phyloP scores from a whole-genome alignment of 2,113 vertebrate genomes.

The Microtus oregoni region DNA sequence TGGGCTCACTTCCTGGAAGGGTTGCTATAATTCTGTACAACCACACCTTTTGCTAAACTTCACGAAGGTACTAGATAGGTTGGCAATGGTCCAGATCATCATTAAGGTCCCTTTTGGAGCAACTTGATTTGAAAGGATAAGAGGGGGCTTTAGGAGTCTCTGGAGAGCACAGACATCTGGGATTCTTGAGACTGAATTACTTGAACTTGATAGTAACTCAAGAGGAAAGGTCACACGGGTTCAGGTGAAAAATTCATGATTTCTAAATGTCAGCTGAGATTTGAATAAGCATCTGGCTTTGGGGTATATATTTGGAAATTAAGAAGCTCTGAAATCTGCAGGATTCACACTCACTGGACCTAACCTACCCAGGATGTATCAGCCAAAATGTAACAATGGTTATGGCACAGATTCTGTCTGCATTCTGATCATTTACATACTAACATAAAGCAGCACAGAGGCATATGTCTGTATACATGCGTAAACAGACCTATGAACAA shows the following conservation, averaged over 20 bases:
- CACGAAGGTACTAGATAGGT: not conserved
- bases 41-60: not conserved
- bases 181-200: slow-evolving; percentile 62
- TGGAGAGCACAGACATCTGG: slow-evolving; percentile 11
- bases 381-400: slow-evolving; percentile 71
- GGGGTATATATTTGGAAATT: slow-evolving; percentile 70
- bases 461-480: slow-evolving; percentile 72
- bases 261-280: slow-evolving; percentile 78
- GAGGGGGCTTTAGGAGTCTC: slow-evolving; percentile 21
- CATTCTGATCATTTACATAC: slow-evolving; percentile 76
- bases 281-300: slow-evolving; percentile 77
- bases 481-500: slow-evolving; percentile 77
- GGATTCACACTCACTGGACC: slow-evolving; percentile 73
- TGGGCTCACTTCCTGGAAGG: not conserved
- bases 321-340: slow-evolving; percentile 79
- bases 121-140: slow-evolving; percentile 28
- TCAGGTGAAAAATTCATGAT: slow-evolving; percentile 73
- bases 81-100: not conserved
- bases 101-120: slow-evolving; percentile 26
- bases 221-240: slow-evolving; percentile 74
- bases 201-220: slow-evolving; percentile 65
- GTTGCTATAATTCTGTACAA: not conserved
- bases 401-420: slow-evolving; percentile 67
- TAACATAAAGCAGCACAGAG: slow-evolving; percentile 78
- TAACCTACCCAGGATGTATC: slow-evolving; percentile 76